Evolutionary conservation across 2,113 vertebrate genomes (phyloP).

Genomic region (Erinaceus europaeus): DNA sequence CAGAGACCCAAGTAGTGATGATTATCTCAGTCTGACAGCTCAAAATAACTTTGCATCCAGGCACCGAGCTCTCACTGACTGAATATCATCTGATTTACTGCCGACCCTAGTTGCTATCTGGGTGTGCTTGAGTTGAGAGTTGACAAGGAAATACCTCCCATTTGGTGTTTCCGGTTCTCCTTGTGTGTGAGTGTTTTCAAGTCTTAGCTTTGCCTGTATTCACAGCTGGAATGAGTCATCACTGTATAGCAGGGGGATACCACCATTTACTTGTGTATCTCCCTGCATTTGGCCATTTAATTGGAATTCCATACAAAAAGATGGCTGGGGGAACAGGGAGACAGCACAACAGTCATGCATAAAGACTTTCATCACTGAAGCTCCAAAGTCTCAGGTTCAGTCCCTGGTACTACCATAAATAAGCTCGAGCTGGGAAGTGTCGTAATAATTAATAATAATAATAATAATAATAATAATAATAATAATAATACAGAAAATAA

Average conservation of each 20-base stretch:
- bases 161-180: neutral
- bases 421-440: no score
- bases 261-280: neutral
- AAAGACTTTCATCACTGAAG: no score
- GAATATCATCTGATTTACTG: neutral
- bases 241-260: neutral
- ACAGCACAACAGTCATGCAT: no score
- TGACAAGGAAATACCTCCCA: accelerated
- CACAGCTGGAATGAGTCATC: no score
- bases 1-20: neutral
- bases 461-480: no score
- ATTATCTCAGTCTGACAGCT: neutral
- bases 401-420: no score
- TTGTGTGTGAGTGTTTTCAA: neutral
- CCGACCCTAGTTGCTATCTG: neutral
- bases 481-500: no score
- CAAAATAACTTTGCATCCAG: neutral
- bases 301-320: neutral
- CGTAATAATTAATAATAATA: no score
- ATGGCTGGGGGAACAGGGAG: neutral
- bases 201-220: neutral
- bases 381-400: no score
- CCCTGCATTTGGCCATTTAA: neutral
- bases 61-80: neutral
- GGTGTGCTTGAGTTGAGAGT: neutral